Evolutionary conservation across 1,140 invertebrate species (phyloP), one percentile per base, ranked within the genome.

Genomic region (Danaus melanippus): DNA sequence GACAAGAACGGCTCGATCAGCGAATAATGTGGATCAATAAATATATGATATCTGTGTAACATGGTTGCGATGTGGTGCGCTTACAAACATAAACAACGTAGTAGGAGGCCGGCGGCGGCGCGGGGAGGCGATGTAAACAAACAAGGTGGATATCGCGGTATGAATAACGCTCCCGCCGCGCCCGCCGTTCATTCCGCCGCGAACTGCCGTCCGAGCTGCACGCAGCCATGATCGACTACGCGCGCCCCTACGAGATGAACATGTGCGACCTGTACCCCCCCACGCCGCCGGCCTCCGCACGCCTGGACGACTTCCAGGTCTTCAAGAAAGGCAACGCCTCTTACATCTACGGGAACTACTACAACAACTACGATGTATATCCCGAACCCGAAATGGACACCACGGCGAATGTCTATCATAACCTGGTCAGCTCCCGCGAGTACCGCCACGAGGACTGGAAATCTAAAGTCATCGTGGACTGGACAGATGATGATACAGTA

Each of bases 401-500:
- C 10, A 68, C 74, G 39, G 64, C 66, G 50, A 78, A 71, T 42
- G 74, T 79, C 3, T 84, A 84, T 64, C 77, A 82, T 63, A 76
- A 67, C 53, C 66, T 86, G 32, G 65, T 79, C 54, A 75, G 43
- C 60, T 62, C 66, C 46, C 58, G 74, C 11, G 79, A 84, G 40
- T 76, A 74, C 58, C 70, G 69, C 46, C 64, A 70, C 9, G 86
- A 88, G 10, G 85, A 86, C 6, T 90, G 89, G 89, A 79, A 77
- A 46, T 79, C 82, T 32, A 90, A 89, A 59, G 74, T 81, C 11
- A 77, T 90, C 42, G 71, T 71, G 53, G 76, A 87, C 11, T 90
- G 89, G 89, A 87, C 69, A 56, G 86, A 88, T 49, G 87, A 89
- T 12, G 89, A 90, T 62, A 89, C 89, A n/a, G 84, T 88, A 47